Base-by-base conservation (phyloP, 2,113 vertebrate species). In the Rhinogobius similis region DNA sequence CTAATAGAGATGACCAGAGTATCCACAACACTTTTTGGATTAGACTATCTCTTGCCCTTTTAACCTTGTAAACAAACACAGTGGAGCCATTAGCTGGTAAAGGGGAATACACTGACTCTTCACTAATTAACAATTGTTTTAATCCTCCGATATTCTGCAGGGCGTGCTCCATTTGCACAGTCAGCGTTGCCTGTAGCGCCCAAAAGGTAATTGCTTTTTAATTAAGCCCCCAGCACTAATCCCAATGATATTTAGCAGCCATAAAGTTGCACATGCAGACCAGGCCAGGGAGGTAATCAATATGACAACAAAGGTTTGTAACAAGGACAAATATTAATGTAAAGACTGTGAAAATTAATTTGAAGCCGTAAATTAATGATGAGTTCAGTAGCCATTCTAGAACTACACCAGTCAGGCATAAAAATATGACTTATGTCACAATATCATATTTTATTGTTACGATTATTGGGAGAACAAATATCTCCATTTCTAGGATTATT, bases 171-270 rank as follows among this genome's bases (percentile, higher is more conserved):
- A 29, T 70, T 43, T 65, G 70, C 73, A 62, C 48, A 29, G 65
- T 63, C 65, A 84, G 69, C 79, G 61, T 82, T 64, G 32, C 82
- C 88, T 75, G 74, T 83, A 70, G 83, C 74, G 79, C 83, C 89
- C 78, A 82, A 82, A 55, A 90, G 87, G 87, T 90, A 90, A 93
- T 91, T 92, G 87, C 87, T 91, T 92, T 92, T 93, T 90, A 92
- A 92, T 91, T 92, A 92, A 88, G 86, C 84, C 86, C 74, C 80
- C 68, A 41, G 83, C 71, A 70, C 86, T 91, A 92, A 92, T 92
- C 90, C 90, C 81, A 75, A 71, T 85, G 89, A 90, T 91, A 90
- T 91, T 91, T 90, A 90, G 85, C 78, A 82, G 64, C 58, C 82
- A 72, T 68, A 23, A 62, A 78, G 36, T 52, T 68, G 43, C 68